phyloP scores from a whole-genome alignment of 2,888 invertebrate species.

The Drosophila algonquin region DNA sequence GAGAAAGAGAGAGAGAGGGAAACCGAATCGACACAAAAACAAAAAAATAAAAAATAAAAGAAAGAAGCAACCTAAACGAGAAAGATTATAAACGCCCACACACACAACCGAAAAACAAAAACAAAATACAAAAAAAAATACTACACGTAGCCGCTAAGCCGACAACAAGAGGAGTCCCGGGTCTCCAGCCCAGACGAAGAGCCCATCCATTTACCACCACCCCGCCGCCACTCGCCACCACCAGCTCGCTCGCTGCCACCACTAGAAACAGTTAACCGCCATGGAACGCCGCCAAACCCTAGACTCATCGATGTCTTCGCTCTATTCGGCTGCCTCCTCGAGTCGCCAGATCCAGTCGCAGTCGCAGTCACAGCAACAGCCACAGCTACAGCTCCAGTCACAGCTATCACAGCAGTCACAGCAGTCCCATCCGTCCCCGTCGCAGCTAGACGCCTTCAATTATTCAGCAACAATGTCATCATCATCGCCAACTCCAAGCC shows the following conservation, averaged over 20 bases:
- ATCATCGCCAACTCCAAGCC: constrained; percentile 80
- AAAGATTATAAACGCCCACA: constrained; percentile 72
- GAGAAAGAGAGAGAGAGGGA: constrained; percentile 7
- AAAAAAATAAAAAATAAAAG: constrained; percentile 33
- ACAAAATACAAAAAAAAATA: constrained; percentile 26
- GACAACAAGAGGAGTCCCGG: constrained; percentile 30
- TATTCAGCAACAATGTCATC: constrained; percentile 81
- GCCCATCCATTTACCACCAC: constrained; percentile 26
- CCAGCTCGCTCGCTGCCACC: not conserved
- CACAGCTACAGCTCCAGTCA: constrained; percentile 33
- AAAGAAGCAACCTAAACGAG: constrained; percentile 63
- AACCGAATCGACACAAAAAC: not conserved
- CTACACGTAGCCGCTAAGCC: constrained; percentile 66
- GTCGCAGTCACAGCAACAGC: constrained; percentile 46
- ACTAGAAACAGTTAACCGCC: constrained; percentile 10
- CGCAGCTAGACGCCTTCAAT: constrained; percentile 71
- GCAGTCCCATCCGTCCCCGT: constrained; percentile 46
- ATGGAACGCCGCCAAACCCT: constrained; percentile 80
- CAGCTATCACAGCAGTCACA: constrained; percentile 59
- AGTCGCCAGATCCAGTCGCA: constrained; percentile 61
- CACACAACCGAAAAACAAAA: constrained; percentile 46
- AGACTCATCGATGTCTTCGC: constrained; percentile 83
- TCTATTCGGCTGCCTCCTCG: constrained; percentile 79
- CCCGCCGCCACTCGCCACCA: not conserved
- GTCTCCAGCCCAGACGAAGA: constrained; percentile 14